Conservation (phyloP, 2,113 vertebrate species). For the Colinus virginianus region DNA sequence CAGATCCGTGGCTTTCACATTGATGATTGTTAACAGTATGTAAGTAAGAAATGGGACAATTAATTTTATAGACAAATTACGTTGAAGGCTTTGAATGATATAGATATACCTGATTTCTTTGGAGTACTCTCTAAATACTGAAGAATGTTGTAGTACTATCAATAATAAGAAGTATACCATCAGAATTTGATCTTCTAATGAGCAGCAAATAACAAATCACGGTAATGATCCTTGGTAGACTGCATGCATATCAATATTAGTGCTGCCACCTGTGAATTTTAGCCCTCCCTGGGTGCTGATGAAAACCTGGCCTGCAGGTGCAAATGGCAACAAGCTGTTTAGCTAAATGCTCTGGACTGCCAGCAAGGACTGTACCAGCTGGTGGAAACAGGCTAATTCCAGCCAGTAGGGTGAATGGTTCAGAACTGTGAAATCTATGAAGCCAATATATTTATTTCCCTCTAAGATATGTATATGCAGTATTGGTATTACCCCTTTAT, state of each 20-base stretch:
- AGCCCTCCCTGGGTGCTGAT: neutral
- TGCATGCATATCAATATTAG: neutral
- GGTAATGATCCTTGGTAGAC: rapidly evolving
- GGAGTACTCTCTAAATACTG: neutral
- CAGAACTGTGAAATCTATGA: neutral
- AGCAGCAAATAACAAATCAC: neutral
- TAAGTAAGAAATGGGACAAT: neutral
- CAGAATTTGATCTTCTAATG: neutral
- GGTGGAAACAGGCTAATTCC: neutral
- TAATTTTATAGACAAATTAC: neutral
- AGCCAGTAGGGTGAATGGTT: neutral
- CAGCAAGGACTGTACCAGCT: neutral
- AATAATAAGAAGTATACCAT: neutral
- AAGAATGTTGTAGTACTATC: neutral
- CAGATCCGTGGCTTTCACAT: neutral
- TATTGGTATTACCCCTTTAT: conserved; percentile 5
- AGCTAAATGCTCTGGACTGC: neutral
- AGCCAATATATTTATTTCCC: neutral
- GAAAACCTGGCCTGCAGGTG: neutral
- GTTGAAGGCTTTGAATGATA: neutral
- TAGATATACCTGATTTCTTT: neutral
- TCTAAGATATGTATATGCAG: neutral
- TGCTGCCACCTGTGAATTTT: neutral
- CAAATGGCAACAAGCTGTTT: neutral
- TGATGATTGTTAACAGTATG: neutral